Evolutionary conservation across 2,113 vertebrate species (phyloP).

Genomic region (Pandion haliaetus): DNA sequence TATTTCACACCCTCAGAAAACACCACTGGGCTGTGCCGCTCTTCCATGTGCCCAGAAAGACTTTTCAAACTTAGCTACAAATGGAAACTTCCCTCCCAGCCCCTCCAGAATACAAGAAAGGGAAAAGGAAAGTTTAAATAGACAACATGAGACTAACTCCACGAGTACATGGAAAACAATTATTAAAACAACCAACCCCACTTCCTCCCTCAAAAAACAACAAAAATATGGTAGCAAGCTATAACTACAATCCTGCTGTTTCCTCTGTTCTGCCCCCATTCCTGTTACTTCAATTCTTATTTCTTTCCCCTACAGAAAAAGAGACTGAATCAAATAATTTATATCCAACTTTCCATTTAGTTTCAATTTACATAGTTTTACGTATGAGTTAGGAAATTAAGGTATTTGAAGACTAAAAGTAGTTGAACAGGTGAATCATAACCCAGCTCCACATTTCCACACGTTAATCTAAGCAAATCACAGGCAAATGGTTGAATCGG

Average conservation of each 20-base stretch:
- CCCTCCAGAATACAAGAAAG: not conserved
- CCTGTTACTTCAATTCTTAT: not conserved
- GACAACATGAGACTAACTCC: not conserved
- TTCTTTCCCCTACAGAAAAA: not conserved
- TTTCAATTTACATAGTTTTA: not conserved
- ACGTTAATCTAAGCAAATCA: not conserved
- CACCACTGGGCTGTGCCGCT: not conserved
- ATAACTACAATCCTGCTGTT: not conserved
- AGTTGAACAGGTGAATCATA: not conserved
- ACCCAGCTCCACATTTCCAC: not conserved
- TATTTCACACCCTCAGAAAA: not conserved
- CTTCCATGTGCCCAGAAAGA: not conserved
- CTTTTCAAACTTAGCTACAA: not conserved
- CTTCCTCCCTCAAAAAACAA: not conserved
- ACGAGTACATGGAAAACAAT: not conserved
- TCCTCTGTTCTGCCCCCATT: not conserved
- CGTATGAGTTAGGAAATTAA: not conserved
- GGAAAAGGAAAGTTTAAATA: not conserved
- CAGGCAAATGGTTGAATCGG: not conserved
- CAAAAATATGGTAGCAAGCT: not conserved
- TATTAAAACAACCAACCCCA: not conserved
- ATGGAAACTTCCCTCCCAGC: not conserved
- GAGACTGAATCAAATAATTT: not conserved
- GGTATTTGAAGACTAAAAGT: not conserved
- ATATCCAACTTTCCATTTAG: not conserved